Base-by-base conservation (phyloP, 2,113 vertebrate genomes). In the Myanophis thanlyinensis region DNA sequence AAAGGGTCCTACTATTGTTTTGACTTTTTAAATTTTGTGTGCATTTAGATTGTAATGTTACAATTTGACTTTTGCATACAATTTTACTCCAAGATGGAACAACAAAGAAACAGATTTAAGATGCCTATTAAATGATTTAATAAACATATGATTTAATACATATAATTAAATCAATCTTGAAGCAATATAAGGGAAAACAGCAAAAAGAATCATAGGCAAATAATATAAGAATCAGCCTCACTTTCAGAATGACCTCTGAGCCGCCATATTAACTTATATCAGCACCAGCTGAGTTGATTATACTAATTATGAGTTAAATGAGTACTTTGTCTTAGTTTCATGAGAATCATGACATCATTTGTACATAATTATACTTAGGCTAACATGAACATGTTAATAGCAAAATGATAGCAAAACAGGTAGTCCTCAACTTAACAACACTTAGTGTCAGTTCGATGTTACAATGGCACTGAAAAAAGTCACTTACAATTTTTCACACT, bases 251-350 rank as follows among this genome's bases (percentile, higher is more conserved):
- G 94, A 94, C 95, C 96, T 96, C 91, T 94, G 94, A 90, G 94
- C 92, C 96, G 94, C 93, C 93, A 92, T 88, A 96, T 95, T 94
- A 96, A 93, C 92, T 96, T 96, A 91, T 94, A 94, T 96, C 95
- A 96, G 95, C 96, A 95, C 88, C 93, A 91, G 93, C 93, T 98
- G 96, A 96, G 94, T 97, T 97, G 95, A 97, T 96, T 93, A 93
- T 93, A 95, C 95, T 95, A 94, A 94, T 95, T 94, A 97, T 91
- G 92, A 96, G 94, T 95, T 95, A 95, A 96, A 97, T 97, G 96
- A 97, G 95, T 94, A 95, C 92, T 95, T 92, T 0, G 54, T 95
- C 94, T 96, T 95, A 94, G 95, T 95, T 94, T 30, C 91, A 94
- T 46, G 35, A 84, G 93, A 47, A 54, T 49, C 67, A 92, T 48